A percentile compares a stretch with the other conserved stretches of the same genome.
phyloP scores from a whole-genome alignment of 2,797 vertebrate genomes.

The Pachyuromys duprasi region DNA sequence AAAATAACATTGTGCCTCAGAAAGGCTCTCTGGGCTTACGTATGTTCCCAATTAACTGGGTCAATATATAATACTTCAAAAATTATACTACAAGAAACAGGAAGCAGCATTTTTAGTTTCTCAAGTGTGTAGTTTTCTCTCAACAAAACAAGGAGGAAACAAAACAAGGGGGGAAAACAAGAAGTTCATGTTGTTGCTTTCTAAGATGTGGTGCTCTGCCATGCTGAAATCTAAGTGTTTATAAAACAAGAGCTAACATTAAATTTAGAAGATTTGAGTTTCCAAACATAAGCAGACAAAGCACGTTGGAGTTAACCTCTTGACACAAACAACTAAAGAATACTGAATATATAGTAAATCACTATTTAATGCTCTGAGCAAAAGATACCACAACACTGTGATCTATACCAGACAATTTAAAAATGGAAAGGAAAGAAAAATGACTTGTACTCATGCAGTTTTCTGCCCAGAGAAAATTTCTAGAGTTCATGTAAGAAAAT shows the following conservation, averaged over 20 bases:
- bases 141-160: no score
- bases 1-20: slow-evolving; percentile 49
- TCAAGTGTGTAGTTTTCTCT: slow-evolving; percentile 53
- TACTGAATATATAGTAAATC: slow-evolving; percentile 38
- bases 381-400: background rate
- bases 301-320: slow-evolving; percentile 25
- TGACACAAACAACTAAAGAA: slow-evolving; percentile 54
- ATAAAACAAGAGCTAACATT: slow-evolving; percentile 54
- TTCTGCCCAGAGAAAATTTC: background rate
- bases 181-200: slow-evolving; percentile 60
- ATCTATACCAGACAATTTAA: slow-evolving; percentile 6
- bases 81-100: slow-evolving; percentile 39
- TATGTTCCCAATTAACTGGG: background rate
- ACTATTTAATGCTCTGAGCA: slow-evolving; percentile 6
- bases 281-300: background rate
- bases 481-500: background rate
- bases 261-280: slow-evolving; percentile 44
- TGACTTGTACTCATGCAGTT: background rate
- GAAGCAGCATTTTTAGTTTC: slow-evolving; percentile 37
- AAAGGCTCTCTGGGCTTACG: slow-evolving; percentile 10
- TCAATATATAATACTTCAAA: slow-evolving; percentile 11
- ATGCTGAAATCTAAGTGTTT: slow-evolving; percentile 51
- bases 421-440: background rate
- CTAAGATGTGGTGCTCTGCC: slow-evolving; percentile 24
- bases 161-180: slow-evolving; percentile 3